A percentile compares a stretch with the other conserved stretches of the same genome.
Conservation (phyloP, 2,888 invertebrate species). For the Hedya salicella region DNA sequence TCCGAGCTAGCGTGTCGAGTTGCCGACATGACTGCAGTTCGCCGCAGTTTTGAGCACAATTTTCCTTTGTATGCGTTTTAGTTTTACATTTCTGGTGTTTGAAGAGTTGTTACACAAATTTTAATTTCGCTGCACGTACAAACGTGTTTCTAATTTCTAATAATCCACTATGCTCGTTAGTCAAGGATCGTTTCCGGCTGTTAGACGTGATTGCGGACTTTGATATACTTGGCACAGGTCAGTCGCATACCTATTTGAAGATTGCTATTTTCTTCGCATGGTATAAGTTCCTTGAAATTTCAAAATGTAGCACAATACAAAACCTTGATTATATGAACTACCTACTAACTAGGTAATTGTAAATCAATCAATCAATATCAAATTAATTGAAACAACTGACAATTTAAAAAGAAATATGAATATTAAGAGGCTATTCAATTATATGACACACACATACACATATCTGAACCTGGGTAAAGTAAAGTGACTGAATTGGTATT, state of each 20-base stretch:
- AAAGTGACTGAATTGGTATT: too few species aligned
- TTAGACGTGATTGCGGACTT: neutral
- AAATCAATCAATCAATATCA: too few species aligned
- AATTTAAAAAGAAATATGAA: too few species aligned
- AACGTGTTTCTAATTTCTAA: neutral
- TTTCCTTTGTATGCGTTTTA: constrained; percentile 14
- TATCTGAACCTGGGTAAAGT: too few species aligned
- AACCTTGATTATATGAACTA: too few species aligned
- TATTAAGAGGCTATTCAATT: too few species aligned
- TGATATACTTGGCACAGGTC: neutral
- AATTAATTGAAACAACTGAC: too few species aligned
- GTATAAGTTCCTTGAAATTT: neutral
- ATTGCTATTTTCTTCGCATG: neutral
- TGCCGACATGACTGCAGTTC: constrained; percentile 28
- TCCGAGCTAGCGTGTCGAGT: constrained; percentile 19
- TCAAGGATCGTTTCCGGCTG: neutral
- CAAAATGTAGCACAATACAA: neutral
- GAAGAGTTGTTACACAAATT: neutral
- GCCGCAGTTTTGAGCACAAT: constrained; percentile 21
- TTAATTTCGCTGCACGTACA: neutral
- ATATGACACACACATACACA: too few species aligned
- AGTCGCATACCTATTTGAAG: neutral
- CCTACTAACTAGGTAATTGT: too few species aligned
- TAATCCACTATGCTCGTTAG: neutral
- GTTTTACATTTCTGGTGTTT: constrained; percentile 2